Conservation (phyloP, 2,797 vertebrate genomes). For the Sciurus vulgaris region DNA sequence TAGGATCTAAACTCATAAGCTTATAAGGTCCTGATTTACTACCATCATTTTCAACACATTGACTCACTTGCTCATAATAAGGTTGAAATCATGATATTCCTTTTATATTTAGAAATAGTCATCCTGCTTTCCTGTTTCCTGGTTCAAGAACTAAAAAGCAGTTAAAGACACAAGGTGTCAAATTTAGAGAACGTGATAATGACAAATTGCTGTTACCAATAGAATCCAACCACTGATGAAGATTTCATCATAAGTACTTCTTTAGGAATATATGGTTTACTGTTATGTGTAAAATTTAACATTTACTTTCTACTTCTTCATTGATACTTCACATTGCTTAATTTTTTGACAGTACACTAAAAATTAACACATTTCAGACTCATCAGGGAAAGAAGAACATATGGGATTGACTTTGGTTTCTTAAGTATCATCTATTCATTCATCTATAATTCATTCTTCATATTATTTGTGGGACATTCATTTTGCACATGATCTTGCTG, state of each 20-base stretch:
- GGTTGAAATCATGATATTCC: slow-evolving; percentile 73
- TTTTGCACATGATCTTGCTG: not conserved
- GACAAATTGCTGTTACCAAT: slow-evolving; percentile 53
- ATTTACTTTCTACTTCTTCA: slow-evolving; percentile 19
- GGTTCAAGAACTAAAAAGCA: slow-evolving; percentile 64
- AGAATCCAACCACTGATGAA: not conserved
- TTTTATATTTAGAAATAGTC: slow-evolving; percentile 73
- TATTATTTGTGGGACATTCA: not conserved
- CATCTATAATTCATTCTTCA: not conserved
- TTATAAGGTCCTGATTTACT: slow-evolving; percentile 70
- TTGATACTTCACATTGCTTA: not conserved
- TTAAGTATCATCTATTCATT: slow-evolving; percentile 1
- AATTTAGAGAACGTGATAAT: not conserved
- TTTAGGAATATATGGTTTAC: slow-evolving; percentile 12
- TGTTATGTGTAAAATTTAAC: slow-evolving; percentile 5
- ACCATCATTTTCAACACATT: slow-evolving; percentile 64
- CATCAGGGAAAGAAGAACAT: not conserved
- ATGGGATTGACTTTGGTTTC: slow-evolving; percentile 12
- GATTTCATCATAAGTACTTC: slow-evolving; percentile 1
- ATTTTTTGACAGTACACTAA: slow-evolving; percentile 42
- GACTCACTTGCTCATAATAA: slow-evolving; percentile 73
- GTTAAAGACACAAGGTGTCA: slow-evolving; percentile 34
- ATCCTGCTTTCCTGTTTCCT: slow-evolving; percentile 62
- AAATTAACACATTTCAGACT: slow-evolving; percentile 25
- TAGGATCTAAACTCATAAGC: slow-evolving; percentile 64